Evolutionary conservation across 2,888 invertebrate genomes (phyloP).

Genomic region (Cacoxenus indagator): DNA sequence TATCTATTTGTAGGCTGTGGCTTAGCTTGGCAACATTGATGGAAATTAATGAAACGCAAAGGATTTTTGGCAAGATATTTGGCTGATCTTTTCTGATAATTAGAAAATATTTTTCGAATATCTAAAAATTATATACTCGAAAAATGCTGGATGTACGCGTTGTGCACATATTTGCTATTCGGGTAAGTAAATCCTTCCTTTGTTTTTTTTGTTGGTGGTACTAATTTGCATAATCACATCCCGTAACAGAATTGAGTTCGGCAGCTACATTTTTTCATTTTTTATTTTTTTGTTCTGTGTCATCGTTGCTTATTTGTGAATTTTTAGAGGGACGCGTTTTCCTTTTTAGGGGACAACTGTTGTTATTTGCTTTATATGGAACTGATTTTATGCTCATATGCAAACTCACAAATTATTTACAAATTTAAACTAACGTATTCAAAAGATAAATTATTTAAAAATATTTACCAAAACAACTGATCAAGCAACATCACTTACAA

Average conservation of each 20-base stretch:
- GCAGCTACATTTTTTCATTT: conserved; percentile 33
- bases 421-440: too few relatives aligned
- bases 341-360: conserved; percentile 44
- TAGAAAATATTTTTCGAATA: conserved; percentile 17
- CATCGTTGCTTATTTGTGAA: not conserved
- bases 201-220: conserved; percentile 33
- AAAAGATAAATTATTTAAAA: too few relatives aligned
- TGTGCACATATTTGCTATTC: not conserved
- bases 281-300: conserved; percentile 34
- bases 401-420: conserved; percentile 28
- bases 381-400: conserved; percentile 29
- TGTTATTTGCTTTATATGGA: conserved; percentile 24
- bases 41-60: conserved; percentile 15
- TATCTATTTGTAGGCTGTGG: conserved; percentile 23
- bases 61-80: too few relatives aligned
- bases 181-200: not conserved
- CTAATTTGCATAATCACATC: conserved; percentile 64
- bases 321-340: conserved; percentile 54
- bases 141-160: not conserved
- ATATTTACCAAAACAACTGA: too few relatives aligned
- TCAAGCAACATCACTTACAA: too few relatives aligned
- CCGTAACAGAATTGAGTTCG: conserved; percentile 38
- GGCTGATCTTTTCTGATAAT: conserved; percentile 41
- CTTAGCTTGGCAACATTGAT: conserved; percentile 4
- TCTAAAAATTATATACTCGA: conserved; percentile 29